phyloP scores from a whole-genome alignment of 2,113 vertebrate genomes.

The Phylloscopus whistleri region DNA sequence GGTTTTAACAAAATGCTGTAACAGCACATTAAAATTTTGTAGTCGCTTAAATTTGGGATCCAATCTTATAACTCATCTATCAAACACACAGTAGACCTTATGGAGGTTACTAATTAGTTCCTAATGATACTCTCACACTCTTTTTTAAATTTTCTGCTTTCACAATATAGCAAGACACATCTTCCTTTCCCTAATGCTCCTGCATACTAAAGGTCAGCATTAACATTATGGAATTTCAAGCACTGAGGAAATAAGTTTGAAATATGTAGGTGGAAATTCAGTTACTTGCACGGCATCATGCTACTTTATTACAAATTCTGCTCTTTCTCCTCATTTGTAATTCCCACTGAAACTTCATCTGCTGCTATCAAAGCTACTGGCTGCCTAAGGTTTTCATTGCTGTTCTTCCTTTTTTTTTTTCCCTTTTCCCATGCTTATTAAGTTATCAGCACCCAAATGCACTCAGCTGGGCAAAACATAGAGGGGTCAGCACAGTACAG shows the following conservation, averaged over 20 bases:
- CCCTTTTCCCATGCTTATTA: background rate
- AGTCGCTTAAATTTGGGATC: background rate
- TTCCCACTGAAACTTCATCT: conserved; percentile 36
- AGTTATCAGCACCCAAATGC: background rate
- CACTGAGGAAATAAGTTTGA: background rate
- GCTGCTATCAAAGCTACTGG: background rate
- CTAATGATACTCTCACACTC: background rate
- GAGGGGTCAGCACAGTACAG: background rate
- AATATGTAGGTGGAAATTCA: background rate
- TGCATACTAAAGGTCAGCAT: background rate
- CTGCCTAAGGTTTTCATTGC: background rate
- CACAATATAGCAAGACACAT: background rate
- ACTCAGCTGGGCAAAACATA: background rate
- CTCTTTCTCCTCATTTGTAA: conserved; percentile 30
- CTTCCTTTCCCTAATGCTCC: background rate
- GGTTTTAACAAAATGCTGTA: background rate
- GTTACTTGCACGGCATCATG: background rate
- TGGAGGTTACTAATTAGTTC: background rate
- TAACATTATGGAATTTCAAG: conserved; percentile 17
- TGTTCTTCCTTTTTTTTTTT: background rate
- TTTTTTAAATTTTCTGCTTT: background rate
- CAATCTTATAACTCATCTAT: background rate
- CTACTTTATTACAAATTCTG: conserved; percentile 40
- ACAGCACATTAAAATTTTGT: background rate
- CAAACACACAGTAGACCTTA: background rate